A percentile compares a stretch with the other conserved stretches of the same genome.
Evolutionary conservation across 2,888 invertebrate genomes (phyloP).

Genomic region (Thalpophila matura): DNA sequence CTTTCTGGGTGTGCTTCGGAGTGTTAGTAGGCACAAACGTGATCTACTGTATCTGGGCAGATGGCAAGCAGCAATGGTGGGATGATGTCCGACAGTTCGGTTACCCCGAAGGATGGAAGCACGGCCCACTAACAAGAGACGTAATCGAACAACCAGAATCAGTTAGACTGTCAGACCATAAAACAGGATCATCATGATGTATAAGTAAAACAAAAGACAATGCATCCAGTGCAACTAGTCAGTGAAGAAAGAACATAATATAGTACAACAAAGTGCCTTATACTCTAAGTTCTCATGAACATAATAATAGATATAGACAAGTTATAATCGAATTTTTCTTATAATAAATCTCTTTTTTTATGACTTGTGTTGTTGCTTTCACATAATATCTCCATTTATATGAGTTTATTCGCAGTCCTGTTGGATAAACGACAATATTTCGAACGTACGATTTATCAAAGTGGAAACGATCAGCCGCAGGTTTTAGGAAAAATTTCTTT

Average conservation of each 20-base stretch:
- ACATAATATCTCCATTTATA: slow-evolving; percentile 11
- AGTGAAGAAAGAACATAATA: slow-evolving; percentile 61
- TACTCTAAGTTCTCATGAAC: slow-evolving; percentile 52
- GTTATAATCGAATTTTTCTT: slow-evolving; percentile 47
- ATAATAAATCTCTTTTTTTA: slow-evolving; percentile 52
- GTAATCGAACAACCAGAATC: slow-evolving; percentile 74
- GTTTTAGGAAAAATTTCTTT: slow-evolving; percentile 9
- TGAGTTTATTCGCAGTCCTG: not conserved
- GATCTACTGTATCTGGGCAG: slow-evolving; percentile 92
- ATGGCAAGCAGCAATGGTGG: slow-evolving; percentile 94
- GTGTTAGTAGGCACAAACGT: slow-evolving; percentile 92
- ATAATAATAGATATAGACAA: slow-evolving; percentile 48
- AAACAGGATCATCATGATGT: slow-evolving; percentile 60
- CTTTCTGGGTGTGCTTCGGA: slow-evolving; percentile 93
- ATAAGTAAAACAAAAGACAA: slow-evolving; percentile 17
- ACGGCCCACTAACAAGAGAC: slow-evolving; percentile 76
- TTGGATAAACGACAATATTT: slow-evolving; percentile 5
- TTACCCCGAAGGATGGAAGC: slow-evolving; percentile 83
- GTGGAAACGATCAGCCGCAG: not conserved
- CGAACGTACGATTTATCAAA: slow-evolving; percentile 10
- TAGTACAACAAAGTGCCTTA: slow-evolving; percentile 68
- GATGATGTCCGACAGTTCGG: slow-evolving; percentile 91
- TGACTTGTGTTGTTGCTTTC: slow-evolving; percentile 6
- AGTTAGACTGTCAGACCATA: slow-evolving; percentile 73
- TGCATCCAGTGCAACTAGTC: slow-evolving; percentile 72